Evolutionary conservation across 2,113 vertebrate species (phyloP), one percentile per base, ranked within the genome.

Genomic region (Peromyscus maniculatus): DNA sequence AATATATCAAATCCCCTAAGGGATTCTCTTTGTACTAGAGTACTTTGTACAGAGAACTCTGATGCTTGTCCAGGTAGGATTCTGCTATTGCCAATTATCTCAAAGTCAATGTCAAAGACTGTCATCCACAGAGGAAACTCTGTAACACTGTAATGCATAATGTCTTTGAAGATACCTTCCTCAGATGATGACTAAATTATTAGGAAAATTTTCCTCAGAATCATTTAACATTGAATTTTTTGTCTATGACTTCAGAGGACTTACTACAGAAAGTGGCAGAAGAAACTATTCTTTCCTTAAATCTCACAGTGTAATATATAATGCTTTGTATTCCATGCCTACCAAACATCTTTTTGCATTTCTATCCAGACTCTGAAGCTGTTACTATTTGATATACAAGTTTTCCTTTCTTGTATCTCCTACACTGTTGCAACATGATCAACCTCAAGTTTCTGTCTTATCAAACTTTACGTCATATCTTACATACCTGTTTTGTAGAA

Each of bases 401-500:
- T 90, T 74, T 19, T 8, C 71, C 59, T 46, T 62, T 59, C 43
- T 43, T 74, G 3, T 5, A 28, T 57, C 92, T 77, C 0, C n/a
- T 59, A 75, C 79, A 77, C 36, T 64, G 0, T 33, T 62, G 4
- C 80, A 77, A 67, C 7, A 52, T 72, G 22, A 66, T n/a, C 59
- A 92, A 28, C 55, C 72, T 86, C 74, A 91, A 11, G 16, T 91
- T 22, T 77, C 71, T 16, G 79, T 31, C 33, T 95, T 74, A 82
- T 79, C 62, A 33, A 64, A 19, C 19, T 84, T 89, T 87, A 39
- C 82, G 24, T 90, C 15, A 26, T 24, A 21, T 8, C 75, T 89
- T 62, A 46, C 90, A 88, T 88, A n/a, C 33, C 64, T 87, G 87
- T 75, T 96, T 93, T 87, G 21, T 21, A 74, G 33, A 95, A 74